Conservation (phyloP, 2,797 vertebrate genomes). For the Xyrichtys novacula region DNA sequence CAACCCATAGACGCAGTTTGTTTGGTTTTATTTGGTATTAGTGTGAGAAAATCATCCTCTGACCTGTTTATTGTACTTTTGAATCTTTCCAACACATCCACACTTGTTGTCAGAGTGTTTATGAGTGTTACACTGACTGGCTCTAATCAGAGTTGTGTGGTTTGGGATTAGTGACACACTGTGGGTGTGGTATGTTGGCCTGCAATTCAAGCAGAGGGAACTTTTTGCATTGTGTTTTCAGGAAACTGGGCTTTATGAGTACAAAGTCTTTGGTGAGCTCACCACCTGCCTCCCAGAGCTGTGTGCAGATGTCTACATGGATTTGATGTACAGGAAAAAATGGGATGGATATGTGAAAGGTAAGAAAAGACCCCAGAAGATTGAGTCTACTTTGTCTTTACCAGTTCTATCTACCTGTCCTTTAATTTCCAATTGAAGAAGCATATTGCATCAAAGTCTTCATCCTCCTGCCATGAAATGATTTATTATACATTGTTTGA, state of each 20-base stretch:
- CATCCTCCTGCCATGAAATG: background rate
- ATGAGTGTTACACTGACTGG: constrained; percentile 1
- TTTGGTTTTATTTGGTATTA: background rate
- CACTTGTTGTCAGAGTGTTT: background rate
- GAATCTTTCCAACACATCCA: constrained; percentile 24
- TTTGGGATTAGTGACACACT: constrained; percentile 39
- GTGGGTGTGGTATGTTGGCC: constrained; percentile 34
- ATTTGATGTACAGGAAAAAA: constrained; percentile 89
- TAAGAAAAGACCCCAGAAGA: constrained; percentile 57
- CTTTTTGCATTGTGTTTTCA: constrained; percentile 72
- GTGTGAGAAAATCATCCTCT: background rate
- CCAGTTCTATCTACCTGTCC: background rate
- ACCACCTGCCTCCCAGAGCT: constrained; percentile 81
- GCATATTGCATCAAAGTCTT: no score
- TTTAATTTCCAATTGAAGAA: background rate
- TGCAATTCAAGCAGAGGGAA: constrained; percentile 28
- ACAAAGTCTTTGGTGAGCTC: constrained; percentile 90
- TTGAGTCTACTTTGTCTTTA: background rate
- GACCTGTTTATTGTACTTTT: background rate
- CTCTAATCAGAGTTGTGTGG: constrained; percentile 42
- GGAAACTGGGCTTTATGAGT: constrained; percentile 91
- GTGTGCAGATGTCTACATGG: constrained; percentile 93
- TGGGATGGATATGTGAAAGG: constrained; percentile 95
- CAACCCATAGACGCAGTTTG: background rate
- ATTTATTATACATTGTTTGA: background rate